Percentiles rank a stretch among this genome's conserved stretches.
These are phyloP conservation scores for Penaeus chinensis DNA, from an alignment of 1,140 invertebrate genomes.

Conservation along the genomic window DNA sequence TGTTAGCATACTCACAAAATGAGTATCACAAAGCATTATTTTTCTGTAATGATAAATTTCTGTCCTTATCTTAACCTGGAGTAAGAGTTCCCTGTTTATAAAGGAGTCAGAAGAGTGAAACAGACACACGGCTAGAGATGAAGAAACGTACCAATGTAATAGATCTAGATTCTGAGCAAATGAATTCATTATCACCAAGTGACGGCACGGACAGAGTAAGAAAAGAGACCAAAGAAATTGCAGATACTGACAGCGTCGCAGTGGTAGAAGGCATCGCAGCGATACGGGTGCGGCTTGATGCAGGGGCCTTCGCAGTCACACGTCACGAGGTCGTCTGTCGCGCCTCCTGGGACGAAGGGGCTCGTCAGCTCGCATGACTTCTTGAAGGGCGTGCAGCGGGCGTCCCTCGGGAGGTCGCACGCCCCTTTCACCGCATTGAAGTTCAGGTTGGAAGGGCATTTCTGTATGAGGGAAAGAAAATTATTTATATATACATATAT, in stretches of 20 bases:
- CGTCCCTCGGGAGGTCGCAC: conserved; percentile 33
- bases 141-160: neutral
- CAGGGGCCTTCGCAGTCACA: conserved; percentile 51
- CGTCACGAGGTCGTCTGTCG: conserved; percentile 28
- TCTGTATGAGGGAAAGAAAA: neutral
- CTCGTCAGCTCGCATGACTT: conserved; percentile 22
- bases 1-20: no score
- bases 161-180: neutral
- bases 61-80: no score
- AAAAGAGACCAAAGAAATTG: no score
- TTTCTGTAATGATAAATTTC: no score
- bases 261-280: conserved; percentile 44
- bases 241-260: conserved; percentile 37
- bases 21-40: no score
- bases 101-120: neutral
- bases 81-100: no score
- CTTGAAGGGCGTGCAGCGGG: conserved; percentile 45
- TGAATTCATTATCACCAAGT: no score
- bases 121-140: neutral
- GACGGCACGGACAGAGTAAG: no score
- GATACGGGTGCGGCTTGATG: conserved; percentile 41
- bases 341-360: conserved; percentile 23
- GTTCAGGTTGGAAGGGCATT: conserved; percentile 46
- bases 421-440: conserved; percentile 30
- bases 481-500: no score